Evolutionary conservation across 2,888 invertebrate species (phyloP).

Genomic region (Eutolmus rufibarbis): DNA sequence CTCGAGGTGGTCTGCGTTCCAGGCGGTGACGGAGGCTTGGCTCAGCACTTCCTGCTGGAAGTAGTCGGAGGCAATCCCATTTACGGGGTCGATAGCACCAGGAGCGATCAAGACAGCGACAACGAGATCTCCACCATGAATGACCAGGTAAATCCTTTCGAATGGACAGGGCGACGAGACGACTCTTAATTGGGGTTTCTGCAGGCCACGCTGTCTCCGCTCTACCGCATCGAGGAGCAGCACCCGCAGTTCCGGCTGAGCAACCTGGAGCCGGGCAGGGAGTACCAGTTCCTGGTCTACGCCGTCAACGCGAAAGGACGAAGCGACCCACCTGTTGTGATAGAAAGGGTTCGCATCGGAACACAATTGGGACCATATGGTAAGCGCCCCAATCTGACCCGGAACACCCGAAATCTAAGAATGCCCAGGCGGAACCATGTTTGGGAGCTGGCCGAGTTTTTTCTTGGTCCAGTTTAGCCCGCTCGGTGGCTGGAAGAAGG

Average conservation of each 20-base stretch:
- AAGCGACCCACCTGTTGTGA: constrained; percentile 76
- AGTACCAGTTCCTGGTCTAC: constrained; percentile 81
- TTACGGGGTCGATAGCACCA: constrained; percentile 64
- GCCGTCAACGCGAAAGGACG: constrained; percentile 83
- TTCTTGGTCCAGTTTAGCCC: background rate
- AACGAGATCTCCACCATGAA: constrained; percentile 72
- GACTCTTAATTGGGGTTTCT: background rate
- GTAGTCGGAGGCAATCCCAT: constrained; percentile 70
- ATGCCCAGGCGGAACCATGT: background rate
- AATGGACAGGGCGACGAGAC: background rate
- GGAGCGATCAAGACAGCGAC: constrained; percentile 59
- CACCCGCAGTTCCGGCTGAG: constrained; percentile 76
- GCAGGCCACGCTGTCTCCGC: constrained; percentile 66
- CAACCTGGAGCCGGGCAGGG: constrained; percentile 76
- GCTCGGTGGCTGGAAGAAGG: background rate
- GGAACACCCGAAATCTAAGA: background rate
- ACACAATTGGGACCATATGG: constrained; percentile 63
- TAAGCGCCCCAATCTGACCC: constrained; percentile 47
- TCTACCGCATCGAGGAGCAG: constrained; percentile 71
- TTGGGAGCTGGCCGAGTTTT: background rate
- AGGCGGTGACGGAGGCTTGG: constrained; percentile 81
- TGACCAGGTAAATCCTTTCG: constrained; percentile 66
- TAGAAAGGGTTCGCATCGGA: constrained; percentile 65
- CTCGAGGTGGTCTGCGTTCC: constrained; percentile 77
- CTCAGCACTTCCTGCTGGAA: constrained; percentile 83